Evolutionary conservation across 2,797 vertebrate species (phyloP), one percentile per base, ranked within the genome.

Genomic region (Urophycis tenuis): DNA sequence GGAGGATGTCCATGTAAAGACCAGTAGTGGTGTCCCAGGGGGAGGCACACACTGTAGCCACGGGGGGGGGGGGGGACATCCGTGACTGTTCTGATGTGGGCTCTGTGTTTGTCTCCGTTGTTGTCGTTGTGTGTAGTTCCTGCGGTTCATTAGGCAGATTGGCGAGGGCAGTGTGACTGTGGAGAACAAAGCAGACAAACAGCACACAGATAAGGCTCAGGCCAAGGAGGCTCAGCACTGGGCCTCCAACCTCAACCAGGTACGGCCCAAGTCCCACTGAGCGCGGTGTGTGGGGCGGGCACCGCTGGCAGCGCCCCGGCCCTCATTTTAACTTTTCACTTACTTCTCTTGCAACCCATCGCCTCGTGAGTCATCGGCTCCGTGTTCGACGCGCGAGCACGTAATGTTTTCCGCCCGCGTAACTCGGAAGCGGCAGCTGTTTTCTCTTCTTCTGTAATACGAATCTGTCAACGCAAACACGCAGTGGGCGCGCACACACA

Each of bases 101-200:
- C 14, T 67, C 79, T 83, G 81, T 86, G 81, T 83, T 79, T 83
- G 84, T 79, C 80, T 85, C 78, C 84, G 74, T 90, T 88, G 87
- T 91, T 92, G 74, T 90, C 88, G 87, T 91, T 92, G 91, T 94
- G 91, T 94, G 89, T 96, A 98, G 96, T 98, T 98, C 95, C 94
- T 99, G 95, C 96, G 94, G 90, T 99, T 99, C 96, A 94, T 99
- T 94, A 96, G 94, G 94, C 96, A 99, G 94, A 97, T 99, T 96
- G 96, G 98, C 92, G 97, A 99, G 94, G 97, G 98, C 90, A 96
- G 94, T 96, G 95, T 99, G 92, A 96, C 96, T 93, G 95, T 99
- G 93, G 96, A 98, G 92, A 95, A 94, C 94, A 95, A 92, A 92
- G 93, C 95, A 94, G 95, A 96, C 94, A 94, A 94, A 91, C 90